phyloP scores from a whole-genome alignment of 2,888 invertebrate genomes.

The Argyra leucocephala region DNA sequence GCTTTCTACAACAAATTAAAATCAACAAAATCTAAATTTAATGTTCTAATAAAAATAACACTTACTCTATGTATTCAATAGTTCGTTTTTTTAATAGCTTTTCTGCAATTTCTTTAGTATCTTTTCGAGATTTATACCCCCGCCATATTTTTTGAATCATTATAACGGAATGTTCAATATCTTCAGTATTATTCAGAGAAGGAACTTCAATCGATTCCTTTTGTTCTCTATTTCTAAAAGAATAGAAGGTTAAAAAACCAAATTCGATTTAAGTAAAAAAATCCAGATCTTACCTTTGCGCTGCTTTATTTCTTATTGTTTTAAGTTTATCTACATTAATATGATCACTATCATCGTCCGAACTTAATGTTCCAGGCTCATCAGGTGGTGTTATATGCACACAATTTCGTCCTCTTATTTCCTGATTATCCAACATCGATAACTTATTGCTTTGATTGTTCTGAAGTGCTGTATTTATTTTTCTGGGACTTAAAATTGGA shows the following conservation, averaged over 20 bases:
- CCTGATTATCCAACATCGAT: conserved; percentile 27
- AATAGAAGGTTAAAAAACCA: conserved; percentile 17
- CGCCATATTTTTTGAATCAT: conserved; percentile 81
- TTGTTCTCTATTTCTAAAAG: conserved; percentile 30
- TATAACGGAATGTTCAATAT: conserved; percentile 54
- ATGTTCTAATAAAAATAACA: conserved; percentile 21
- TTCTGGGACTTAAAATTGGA: conserved; percentile 40
- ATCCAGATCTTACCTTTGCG: conserved; percentile 40
- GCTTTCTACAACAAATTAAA: conserved; percentile 48
- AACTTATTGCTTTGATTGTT: conserved; percentile 18
- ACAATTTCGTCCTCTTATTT: conserved; percentile 27
- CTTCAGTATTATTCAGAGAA: conserved; percentile 28
- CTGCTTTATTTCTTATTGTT: conserved; percentile 54
- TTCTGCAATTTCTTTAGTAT: conserved; percentile 47
- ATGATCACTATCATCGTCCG: conserved; percentile 55
- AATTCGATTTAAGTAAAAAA: background rate
- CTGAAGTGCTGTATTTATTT: conserved; percentile 21
- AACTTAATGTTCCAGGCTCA: conserved; percentile 39
- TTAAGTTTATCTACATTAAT: conserved; percentile 58
- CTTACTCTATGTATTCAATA: conserved; percentile 74
- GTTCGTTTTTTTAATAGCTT: conserved; percentile 68
- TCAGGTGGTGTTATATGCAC: conserved; percentile 36
- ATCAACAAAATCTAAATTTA: conserved; percentile 10
- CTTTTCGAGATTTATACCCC: conserved; percentile 68
- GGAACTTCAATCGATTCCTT: conserved; percentile 32